Evolutionary conservation across 1,140 invertebrate species (phyloP), one percentile per base, ranked within the genome.

Genomic region (Stegodyphus dumicola): DNA sequence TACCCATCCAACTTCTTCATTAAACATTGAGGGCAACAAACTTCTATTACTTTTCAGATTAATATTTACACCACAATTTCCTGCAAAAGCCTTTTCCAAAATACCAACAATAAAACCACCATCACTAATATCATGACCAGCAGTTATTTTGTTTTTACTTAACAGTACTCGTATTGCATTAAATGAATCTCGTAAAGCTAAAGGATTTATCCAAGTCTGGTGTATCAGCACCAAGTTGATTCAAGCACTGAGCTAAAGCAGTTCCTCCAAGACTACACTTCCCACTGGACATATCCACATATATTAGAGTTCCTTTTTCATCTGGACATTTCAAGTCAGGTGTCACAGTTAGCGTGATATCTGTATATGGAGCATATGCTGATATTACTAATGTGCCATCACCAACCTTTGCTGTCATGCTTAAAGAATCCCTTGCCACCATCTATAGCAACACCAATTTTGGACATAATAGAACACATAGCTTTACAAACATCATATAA

Each of bases 391-490:
- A 91, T 13, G 97, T 97, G 90, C 91, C 89, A 7, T 92, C 89
- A 4, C 92, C 92, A 6, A 98, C 94, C 88, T 96, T 92, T 0
- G 97, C 97, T 18, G 97, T 96, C 98, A 99, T 99, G 87, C 97
- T 98, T 0, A 99, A 91, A 0, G 98, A 99, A 92, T 99, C 98
- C n/a, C 90, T 99, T 99, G 17, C 98, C 98, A 17, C 98, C 98
- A 91, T 99, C 98, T 66, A 99, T 93, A 48, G 97, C 98, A 51
- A 99, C 94, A 77, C 96, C 96, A 3, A 99, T 90, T 88, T 94
- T 89, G n/a, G 92, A 92, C 96, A 99, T 97, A 0, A 97, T 91
- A 0, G 92, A 90, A 90, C 96, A 98, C 93, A 99, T 96, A 13
- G 97, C 95, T 65, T 91, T 90, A 89, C 97, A 99, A 4, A 98